Evolutionary conservation across 1,140 invertebrate species (phyloP).

Genomic region (Pararge aegeria): DNA sequence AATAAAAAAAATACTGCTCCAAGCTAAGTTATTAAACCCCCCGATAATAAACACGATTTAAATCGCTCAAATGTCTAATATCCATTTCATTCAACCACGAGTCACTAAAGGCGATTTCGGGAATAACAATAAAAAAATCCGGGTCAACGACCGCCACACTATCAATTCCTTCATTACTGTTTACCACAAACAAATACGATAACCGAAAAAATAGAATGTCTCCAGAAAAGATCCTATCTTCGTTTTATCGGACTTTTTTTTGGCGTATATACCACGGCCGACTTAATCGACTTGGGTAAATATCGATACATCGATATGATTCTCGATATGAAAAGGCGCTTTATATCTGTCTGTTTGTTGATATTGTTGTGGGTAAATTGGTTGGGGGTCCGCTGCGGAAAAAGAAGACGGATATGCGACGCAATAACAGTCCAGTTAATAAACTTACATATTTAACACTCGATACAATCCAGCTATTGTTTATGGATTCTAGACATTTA

Average conservation of each 20-base stretch:
- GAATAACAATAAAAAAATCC: constrained; percentile 30
- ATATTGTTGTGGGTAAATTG: constrained; percentile 33
- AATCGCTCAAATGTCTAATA: neutral
- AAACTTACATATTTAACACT: too few species aligned
- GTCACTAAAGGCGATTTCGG: constrained; percentile 21
- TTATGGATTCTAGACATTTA: too few species aligned
- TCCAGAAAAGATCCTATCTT: constrained; percentile 52
- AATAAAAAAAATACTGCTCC: too few species aligned
- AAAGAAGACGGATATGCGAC: too few species aligned
- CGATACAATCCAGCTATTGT: too few species aligned
- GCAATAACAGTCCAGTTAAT: too few species aligned
- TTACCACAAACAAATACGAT: constrained; percentile 64
- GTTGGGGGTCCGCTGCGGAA: constrained; percentile 17
- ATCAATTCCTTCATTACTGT: constrained; percentile 73
- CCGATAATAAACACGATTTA: neutral
- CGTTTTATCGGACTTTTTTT: constrained; percentile 62
- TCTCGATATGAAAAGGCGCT: constrained; percentile 59
- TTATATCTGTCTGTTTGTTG: constrained; percentile 49
- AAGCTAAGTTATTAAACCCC: too few species aligned
- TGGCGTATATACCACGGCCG: constrained; percentile 51
- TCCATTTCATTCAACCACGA: neutral
- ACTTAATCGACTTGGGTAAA: constrained; percentile 62
- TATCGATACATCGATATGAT: constrained; percentile 47
- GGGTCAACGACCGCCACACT: constrained; percentile 57
- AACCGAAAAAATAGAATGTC: constrained; percentile 65